Evolutionary conservation across 2,797 vertebrate genomes (phyloP).

Genomic region (Phoeniculus purpureus): DNA sequence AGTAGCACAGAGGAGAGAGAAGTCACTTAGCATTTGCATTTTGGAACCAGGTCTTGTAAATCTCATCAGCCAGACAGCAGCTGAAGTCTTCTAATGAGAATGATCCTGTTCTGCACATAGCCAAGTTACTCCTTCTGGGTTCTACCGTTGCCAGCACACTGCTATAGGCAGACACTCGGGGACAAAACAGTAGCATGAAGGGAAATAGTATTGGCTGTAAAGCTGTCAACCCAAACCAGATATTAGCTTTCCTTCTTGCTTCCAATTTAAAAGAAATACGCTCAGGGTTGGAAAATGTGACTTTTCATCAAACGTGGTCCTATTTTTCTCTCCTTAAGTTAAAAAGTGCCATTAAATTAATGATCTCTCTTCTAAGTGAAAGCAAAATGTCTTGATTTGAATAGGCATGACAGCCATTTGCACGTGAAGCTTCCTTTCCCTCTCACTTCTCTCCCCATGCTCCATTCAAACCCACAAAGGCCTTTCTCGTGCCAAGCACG

Average conservation of each 20-base stretch:
- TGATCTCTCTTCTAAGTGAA: not conserved
- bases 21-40: not conserved
- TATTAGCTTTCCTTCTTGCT: not conserved
- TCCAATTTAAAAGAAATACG: constrained; percentile 8
- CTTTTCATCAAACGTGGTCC: constrained; percentile 14
- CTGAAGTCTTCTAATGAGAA: constrained; percentile 49
- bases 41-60: constrained; percentile 18
- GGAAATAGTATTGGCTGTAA: constrained; percentile 25
- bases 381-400: not conserved
- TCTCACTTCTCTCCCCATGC: not conserved
- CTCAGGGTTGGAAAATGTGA: constrained; percentile 21
- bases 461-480: not conserved
- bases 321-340: not conserved
- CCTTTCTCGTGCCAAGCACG: not conserved
- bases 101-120: constrained; percentile 6
- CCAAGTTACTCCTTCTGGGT: constrained; percentile 19
- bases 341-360: not conserved
- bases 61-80: not conserved
- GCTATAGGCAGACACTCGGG: constrained; percentile 1
- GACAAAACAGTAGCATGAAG: constrained; percentile 7
- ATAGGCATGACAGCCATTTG: not conserved
- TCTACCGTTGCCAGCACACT: not conserved
- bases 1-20: not conserved
- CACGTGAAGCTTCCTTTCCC: not conserved
- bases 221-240: constrained; percentile 30